Evolutionary conservation across 2,797 vertebrate genomes (phyloP), one percentile per base, ranked within the genome.

Genomic region (Channallabes apus): DNA sequence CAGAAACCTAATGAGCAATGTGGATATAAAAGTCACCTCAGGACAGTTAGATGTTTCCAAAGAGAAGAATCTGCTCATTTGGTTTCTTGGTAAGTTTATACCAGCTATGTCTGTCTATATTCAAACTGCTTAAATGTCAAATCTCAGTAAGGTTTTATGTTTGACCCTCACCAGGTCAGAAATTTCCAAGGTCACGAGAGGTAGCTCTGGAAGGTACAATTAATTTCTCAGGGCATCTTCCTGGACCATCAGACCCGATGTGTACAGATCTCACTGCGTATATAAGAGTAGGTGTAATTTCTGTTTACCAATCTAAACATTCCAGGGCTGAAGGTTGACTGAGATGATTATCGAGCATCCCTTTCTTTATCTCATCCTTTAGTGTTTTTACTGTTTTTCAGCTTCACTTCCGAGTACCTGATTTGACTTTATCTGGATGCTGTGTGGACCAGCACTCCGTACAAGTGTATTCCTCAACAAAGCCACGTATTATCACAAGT

Each of bases 371-470:
- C 12, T 80, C 24, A 65, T 4, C 17, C 17, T 29, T 65, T 1
- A 29, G 17, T 54, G n/a, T 81, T 22, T 54, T 14, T 81, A 54
- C n/a, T 84, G 61, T 32, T 86, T 89, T 89, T 6, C 89, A 99
- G 98, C 91, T 99, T 90, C 94, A 94, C 91, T 99, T 99, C 92
- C 96, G 95, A 92, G 96, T 99, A 87, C 94, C 96, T 88, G 97
- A 99, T 91, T 94, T 96, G 69, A 98, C 97, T 0, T 93, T 99
- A 29, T 99, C 97, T 85, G 98, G 98, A 24, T 98, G 97, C 93
- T 96, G 94, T 0, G 95, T 96, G n/a, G 97, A 99, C 91, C 98
- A 98, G 87, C 96, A 98, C 93, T 98, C 96, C n/a, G 91, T 99
- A 88, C 98, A 99, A 91, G 95, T 98, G 87, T 98, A 97, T 91